Conservation (phyloP, 37 sponge, comb jelly and placozoan species). For the Beroe ovata region DNA sequence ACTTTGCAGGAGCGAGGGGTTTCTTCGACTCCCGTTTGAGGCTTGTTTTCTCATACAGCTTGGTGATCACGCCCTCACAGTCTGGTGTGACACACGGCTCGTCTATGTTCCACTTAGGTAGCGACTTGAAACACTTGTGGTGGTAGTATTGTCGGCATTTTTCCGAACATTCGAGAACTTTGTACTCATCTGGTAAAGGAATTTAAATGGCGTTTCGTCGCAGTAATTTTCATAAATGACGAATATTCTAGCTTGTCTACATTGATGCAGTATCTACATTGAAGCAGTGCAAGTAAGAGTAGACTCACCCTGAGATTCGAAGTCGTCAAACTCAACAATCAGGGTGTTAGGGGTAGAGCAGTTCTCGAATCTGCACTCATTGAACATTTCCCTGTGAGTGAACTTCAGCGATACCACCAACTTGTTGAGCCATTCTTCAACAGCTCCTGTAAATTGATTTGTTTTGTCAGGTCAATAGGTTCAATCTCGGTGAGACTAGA, state of each 20-base stretch:
- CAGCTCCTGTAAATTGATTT: not conserved
- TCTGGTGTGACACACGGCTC: slow-evolving; percentile 21
- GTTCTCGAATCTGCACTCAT: not conserved
- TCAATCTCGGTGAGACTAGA: too few relatives aligned
- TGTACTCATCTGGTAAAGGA: slow-evolving; percentile 15
- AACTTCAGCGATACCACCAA: not conserved
- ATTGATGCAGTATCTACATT: too few relatives aligned
- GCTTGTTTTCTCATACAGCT: not conserved
- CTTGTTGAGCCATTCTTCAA: slow-evolving; percentile 1
- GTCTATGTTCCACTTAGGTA: slow-evolving; percentile 58
- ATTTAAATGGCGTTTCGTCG: too few relatives aligned
- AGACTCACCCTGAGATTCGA: slow-evolving; percentile 11
- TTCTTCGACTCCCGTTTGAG: slow-evolving; percentile 33
- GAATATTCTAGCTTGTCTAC: too few relatives aligned
- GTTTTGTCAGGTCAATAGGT: too few relatives aligned
- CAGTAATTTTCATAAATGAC: too few relatives aligned
- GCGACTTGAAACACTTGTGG: slow-evolving; percentile 17
- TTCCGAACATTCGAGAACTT: slow-evolving; percentile 9
- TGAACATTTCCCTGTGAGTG: not conserved
- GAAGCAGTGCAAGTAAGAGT: too few relatives aligned
- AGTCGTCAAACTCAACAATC: slow-evolving; percentile 29
- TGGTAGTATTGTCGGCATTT: slow-evolving; percentile 45
- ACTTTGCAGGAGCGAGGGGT: not conserved
- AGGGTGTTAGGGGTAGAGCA: not conserved
- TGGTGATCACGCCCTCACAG: not conserved